Evolutionary conservation across 2,113 vertebrate genomes (phyloP).

Genomic region (Ctenodactylus gundi): DNA sequence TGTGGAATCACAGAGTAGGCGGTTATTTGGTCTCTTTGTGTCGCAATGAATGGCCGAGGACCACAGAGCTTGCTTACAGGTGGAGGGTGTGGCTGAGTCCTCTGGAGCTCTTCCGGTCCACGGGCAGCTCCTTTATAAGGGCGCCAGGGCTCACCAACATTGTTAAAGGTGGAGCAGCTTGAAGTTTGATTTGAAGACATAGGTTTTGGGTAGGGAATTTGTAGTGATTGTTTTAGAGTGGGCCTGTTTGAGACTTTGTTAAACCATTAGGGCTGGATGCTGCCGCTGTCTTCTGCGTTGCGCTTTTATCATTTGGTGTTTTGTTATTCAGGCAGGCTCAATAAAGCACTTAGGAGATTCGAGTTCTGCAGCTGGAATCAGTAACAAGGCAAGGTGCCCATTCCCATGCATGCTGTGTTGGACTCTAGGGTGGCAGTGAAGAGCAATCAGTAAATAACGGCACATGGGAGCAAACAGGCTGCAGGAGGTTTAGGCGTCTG

Average conservation of each 20-base stretch:
- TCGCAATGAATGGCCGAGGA: background rate
- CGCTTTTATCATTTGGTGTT: slow-evolving; percentile 22
- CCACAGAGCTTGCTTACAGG: background rate
- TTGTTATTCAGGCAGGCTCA: slow-evolving; percentile 35
- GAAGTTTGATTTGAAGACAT: background rate
- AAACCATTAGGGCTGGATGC: slow-evolving; percentile 1
- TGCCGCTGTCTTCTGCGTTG: background rate
- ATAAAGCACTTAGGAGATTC: slow-evolving; percentile 60
- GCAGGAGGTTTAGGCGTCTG: background rate
- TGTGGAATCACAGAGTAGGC: background rate
- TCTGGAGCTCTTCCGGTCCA: background rate
- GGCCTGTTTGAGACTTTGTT: background rate
- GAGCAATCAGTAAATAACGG: background rate
- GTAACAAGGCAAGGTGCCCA: slow-evolving; percentile 7
- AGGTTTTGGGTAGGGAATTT: background rate
- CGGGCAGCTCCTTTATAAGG: background rate
- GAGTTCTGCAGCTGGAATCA: background rate
- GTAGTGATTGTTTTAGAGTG: background rate
- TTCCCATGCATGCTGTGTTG: background rate
- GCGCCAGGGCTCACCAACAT: background rate
- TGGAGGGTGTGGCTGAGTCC: background rate
- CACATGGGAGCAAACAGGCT: background rate
- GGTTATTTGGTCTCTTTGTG: background rate
- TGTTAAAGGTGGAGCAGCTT: background rate
- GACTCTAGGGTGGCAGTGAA: too few relatives aligned